Conservation (phyloP, 2,113 vertebrate genomes). For the Nyctereutes procyonoides region DNA sequence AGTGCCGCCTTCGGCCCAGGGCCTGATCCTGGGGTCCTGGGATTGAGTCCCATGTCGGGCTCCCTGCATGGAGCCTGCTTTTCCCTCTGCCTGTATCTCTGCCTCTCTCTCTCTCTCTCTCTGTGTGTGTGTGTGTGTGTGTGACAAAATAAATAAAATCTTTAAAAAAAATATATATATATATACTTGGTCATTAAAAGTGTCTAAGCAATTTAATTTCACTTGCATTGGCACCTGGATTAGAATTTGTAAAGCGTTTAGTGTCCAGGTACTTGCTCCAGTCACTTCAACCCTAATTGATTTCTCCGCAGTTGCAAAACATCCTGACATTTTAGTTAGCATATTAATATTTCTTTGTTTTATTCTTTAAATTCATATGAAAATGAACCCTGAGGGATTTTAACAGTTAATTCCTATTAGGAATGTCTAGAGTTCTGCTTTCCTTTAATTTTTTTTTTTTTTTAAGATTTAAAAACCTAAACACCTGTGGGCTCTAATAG, state of each 20-base stretch:
- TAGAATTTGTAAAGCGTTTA: neutral
- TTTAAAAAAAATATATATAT: neutral
- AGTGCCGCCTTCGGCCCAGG: neutral
- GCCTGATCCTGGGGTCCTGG: neutral
- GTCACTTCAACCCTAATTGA: neutral
- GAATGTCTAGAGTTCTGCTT: neutral
- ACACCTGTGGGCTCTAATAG: neutral
- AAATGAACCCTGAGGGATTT: neutral
- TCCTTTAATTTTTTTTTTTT: neutral
- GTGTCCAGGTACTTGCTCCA: neutral
- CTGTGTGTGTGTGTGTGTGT: too few relatives aligned
- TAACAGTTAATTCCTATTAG: neutral
- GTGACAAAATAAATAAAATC: neutral
- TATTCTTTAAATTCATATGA: neutral
- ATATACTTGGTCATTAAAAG: neutral
- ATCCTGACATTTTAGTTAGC: neutral
- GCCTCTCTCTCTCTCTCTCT: neutral
- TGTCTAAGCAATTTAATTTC: slow-evolving; percentile 32
- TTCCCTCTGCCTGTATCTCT: neutral
- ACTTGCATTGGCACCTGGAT: neutral
- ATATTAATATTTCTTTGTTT: slow-evolving; percentile 4
- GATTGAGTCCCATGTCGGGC: neutral
- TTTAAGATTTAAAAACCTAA: neutral
- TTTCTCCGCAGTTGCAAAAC: slow-evolving; percentile 23
- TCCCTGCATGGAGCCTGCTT: neutral